Conservation (phyloP, 2,797 vertebrate genomes). For the Pteropus rufus region DNA sequence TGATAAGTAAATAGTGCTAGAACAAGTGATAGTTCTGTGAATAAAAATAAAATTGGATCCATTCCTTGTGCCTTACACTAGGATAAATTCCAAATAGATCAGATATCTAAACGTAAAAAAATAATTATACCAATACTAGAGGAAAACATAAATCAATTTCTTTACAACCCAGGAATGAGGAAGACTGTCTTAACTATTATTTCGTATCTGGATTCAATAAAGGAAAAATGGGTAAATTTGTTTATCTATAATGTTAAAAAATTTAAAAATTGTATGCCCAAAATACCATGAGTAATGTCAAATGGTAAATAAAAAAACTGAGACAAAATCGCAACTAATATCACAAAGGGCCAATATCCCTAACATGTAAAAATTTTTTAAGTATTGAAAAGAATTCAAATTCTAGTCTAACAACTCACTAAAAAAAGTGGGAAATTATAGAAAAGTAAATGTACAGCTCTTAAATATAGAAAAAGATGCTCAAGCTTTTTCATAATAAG, state of each 20-base stretch:
- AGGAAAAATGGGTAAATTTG: background rate
- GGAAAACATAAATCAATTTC: background rate
- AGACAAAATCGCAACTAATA: background rate
- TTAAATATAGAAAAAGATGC: background rate
- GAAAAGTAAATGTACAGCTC: background rate
- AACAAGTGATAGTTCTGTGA: background rate
- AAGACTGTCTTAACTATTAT: background rate
- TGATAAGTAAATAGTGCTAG: background rate
- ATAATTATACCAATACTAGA: background rate
- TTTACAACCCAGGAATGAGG: background rate
- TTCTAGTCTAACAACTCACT: background rate
- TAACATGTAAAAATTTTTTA: background rate
- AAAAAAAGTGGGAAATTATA: background rate
- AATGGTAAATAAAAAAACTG: background rate
- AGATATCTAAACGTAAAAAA: background rate
- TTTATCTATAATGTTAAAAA: background rate
- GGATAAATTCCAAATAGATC: background rate
- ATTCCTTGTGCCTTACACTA: background rate
- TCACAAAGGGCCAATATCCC: background rate
- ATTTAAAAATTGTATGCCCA: no score
- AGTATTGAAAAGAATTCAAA: background rate
- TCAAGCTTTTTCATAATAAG: background rate
- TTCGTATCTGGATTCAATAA: background rate
- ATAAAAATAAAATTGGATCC: background rate
- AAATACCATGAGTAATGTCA: background rate